Conservation (phyloP, 2,113 vertebrate genomes). For the Sclerurus mexicanus region DNA sequence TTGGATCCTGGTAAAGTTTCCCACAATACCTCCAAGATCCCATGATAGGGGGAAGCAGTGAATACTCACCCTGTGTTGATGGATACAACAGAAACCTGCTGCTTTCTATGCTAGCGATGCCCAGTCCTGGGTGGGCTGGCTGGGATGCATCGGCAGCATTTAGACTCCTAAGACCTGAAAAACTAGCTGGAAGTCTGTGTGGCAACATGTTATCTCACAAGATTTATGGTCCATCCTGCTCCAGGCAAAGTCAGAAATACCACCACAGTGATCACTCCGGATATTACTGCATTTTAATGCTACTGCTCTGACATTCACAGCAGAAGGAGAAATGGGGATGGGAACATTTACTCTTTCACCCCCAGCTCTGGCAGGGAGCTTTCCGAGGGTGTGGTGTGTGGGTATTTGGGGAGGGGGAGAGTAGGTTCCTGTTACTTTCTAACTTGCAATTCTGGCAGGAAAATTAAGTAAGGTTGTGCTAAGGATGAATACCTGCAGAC, state of each 20-base stretch:
- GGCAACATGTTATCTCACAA: neutral
- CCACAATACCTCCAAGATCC: neutral
- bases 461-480: neutral
- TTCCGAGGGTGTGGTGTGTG: neutral
- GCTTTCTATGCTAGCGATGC: neutral
- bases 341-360: neutral
- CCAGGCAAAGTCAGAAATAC: constrained; percentile 2
- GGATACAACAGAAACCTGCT: neutral
- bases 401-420: neutral
- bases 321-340: neutral
- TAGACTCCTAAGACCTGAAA: constrained; percentile 8
- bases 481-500: neutral
- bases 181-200: constrained; percentile 25
- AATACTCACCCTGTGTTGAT: neutral
- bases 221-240: neutral
- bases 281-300: neutral
- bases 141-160: neutral
- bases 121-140: neutral
- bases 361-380: neutral
- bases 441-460: neutral
- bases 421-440: neutral
- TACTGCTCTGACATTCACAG: neutral
- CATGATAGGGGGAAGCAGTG: neutral
- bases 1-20: neutral
- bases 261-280: rapidly evolving